Base-by-base conservation (phyloP, 1,140 invertebrate species). In the Apis florea region DNA sequence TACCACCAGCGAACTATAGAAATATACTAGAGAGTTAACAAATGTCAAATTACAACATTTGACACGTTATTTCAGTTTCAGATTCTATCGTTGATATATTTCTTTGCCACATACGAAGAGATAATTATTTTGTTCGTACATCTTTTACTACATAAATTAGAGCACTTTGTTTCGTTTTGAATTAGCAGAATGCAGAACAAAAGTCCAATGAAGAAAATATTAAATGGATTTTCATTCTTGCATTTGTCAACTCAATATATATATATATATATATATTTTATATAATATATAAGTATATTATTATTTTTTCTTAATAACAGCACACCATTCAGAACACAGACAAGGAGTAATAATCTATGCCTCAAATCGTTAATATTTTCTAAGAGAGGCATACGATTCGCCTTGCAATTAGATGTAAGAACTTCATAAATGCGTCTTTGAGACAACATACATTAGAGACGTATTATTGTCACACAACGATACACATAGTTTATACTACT, bases 401-500 rank as follows among this genome's bases (percentile, higher is more conserved):
- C 71, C n/a, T 19, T 10, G 26, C 63, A 71, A 87, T 72, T 82
- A 76, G 63, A 74, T 58, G 74, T 13, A 78, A 68, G 85, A 83
- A 77, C 51, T 85, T 84, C 70, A 82, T 77, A 72, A 82, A 83
- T 82, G 51, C 49, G 64, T 64, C 83, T 82, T 87, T 82, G 61
- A 67, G 70, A 70, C n/a, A 80, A 83, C 79, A 86, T 74, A 84
- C 74, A 89, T 90, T 91, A 90, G 69, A 92, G 89, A 91, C 82
- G 83, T 91, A 85, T 91, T 92, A 91, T 92, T 92, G 92, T 92
- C 92, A 89, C 70, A 91, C 83, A 86, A 92, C 77, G 81, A 90
- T 86, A 93, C 87, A 92, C 79, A 88, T 89, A 89, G 68, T 86
- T 90, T 80, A 89, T 21, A 85, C 85, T 91, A 92, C 81, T 88